phyloP scores from a whole-genome alignment of 2,888 invertebrate genomes.

The Scaptodrosophila latifasciaeformis region DNA sequence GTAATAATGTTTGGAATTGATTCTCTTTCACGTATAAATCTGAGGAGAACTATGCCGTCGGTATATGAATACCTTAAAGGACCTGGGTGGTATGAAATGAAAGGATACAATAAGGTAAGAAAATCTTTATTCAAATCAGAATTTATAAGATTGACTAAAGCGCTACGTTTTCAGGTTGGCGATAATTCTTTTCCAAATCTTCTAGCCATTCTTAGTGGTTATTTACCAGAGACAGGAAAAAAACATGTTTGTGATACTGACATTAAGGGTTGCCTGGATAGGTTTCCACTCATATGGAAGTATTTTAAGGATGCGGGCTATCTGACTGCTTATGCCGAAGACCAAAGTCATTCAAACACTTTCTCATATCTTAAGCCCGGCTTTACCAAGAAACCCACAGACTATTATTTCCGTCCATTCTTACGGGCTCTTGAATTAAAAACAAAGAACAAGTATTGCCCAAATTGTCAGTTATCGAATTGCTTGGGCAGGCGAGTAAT shows the following conservation, averaged over 20 bases:
- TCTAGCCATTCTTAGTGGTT: slow-evolving; percentile 85
- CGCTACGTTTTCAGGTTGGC: slow-evolving; percentile 77
- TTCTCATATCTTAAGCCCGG: slow-evolving; percentile 80
- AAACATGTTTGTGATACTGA: slow-evolving; percentile 74
- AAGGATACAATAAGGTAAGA: slow-evolving; percentile 37
- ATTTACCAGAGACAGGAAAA: slow-evolving; percentile 75
- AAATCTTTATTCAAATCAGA: background rate
- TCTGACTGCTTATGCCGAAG: slow-evolving; percentile 86
- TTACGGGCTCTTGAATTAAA: slow-evolving; percentile 80
- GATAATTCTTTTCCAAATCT: slow-evolving; percentile 93
- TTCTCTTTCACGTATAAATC: slow-evolving; percentile 86
- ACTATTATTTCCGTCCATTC: slow-evolving; percentile 85
- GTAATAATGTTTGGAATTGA: slow-evolving; percentile 88
- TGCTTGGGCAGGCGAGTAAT: slow-evolving; percentile 79
- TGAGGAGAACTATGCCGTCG: slow-evolving; percentile 83
- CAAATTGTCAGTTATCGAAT: slow-evolving; percentile 71
- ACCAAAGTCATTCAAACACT: slow-evolving; percentile 78
- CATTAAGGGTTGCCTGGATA: slow-evolving; percentile 78
- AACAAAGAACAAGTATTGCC: slow-evolving; percentile 59
- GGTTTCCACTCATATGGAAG: slow-evolving; percentile 85
- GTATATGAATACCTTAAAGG: slow-evolving; percentile 80
- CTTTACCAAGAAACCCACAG: slow-evolving; percentile 83
- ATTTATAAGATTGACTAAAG: background rate
- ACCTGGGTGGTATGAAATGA: slow-evolving; percentile 81
- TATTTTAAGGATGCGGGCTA: slow-evolving; percentile 81